Conservation (phyloP, 2,113 vertebrate genomes). For the Oceanodroma tethys region DNA sequence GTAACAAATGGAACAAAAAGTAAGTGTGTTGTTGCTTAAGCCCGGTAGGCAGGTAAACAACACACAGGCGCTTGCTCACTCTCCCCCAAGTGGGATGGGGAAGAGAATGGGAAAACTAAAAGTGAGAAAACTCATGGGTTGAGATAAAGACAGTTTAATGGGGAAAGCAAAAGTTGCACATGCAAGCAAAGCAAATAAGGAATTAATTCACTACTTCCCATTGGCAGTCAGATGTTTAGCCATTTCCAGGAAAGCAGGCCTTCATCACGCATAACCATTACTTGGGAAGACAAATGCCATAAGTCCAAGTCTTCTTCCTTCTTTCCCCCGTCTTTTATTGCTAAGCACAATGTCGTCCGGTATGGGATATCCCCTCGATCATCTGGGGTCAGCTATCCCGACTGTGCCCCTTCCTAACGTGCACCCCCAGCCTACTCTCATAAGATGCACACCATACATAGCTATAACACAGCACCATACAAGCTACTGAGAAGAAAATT, state of each 20-base stretch:
- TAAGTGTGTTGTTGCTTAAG: not conserved
- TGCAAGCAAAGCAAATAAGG: not conserved
- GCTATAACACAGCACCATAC: not conserved
- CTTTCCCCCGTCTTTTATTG: not conserved
- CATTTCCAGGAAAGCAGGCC: not conserved
- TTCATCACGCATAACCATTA: not conserved
- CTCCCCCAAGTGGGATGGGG: not conserved
- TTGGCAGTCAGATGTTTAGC: not conserved
- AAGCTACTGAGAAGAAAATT: not conserved
- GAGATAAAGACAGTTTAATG: not conserved
- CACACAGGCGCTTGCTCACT: accelerated
- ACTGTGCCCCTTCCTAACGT: not conserved
- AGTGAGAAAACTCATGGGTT: not conserved
- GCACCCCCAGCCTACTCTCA: not conserved
- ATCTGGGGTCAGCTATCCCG: not conserved
- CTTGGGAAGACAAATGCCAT: not conserved
- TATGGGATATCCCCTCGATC: not conserved
- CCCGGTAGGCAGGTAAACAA: not conserved
- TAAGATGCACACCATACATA: not conserved
- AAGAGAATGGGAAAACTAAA: not conserved
- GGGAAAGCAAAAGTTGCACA: not conserved
- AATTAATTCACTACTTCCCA: not conserved
- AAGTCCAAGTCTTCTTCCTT: not conserved
- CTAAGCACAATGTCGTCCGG: not conserved
- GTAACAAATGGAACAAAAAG: not conserved